A percentile compares a stretch with the other conserved stretches of the same genome.
Evolutionary conservation across 2,113 vertebrate species (phyloP).

Genomic region (Phalacrocorax aristotelis): DNA sequence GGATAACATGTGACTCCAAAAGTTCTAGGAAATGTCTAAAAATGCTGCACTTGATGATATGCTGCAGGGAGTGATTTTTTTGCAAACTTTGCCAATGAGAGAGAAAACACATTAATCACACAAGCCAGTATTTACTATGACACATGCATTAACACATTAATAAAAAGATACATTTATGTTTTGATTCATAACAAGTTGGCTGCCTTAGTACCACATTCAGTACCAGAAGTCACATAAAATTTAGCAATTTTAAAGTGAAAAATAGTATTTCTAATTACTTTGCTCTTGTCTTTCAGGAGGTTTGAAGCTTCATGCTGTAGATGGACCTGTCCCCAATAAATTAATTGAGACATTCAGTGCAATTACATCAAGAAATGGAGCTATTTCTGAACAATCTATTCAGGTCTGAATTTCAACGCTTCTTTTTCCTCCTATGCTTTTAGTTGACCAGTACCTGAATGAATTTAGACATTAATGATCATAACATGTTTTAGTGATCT

Average conservation of each 20-base stretch:
- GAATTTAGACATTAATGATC: neutral
- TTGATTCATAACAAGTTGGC: neutral
- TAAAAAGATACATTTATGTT: neutral
- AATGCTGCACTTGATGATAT: neutral
- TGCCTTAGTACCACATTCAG: neutral
- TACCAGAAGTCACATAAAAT: neutral
- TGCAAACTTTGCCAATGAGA: neutral
- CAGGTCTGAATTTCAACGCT: conserved; percentile 52
- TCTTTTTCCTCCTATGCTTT: neutral
- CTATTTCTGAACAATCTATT: conserved; percentile 56
- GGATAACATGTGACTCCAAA: neutral
- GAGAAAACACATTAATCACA: neutral
- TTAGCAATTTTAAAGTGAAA: neutral
- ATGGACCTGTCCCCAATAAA: conserved; percentile 17
- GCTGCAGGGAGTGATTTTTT: neutral
- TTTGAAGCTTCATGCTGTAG: conserved; percentile 3
- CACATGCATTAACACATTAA: neutral
- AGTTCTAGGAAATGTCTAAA: neutral
- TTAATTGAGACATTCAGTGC: conserved; percentile 67
- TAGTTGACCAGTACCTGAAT: neutral
- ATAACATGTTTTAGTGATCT: neutral
- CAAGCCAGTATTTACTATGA: neutral
- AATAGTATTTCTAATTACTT: neutral
- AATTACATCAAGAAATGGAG: conserved; percentile 64
- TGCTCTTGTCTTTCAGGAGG: conserved; percentile 59